Conservation (phyloP, 2,797 vertebrate genomes). For the Sebastolobus altivelis region DNA sequence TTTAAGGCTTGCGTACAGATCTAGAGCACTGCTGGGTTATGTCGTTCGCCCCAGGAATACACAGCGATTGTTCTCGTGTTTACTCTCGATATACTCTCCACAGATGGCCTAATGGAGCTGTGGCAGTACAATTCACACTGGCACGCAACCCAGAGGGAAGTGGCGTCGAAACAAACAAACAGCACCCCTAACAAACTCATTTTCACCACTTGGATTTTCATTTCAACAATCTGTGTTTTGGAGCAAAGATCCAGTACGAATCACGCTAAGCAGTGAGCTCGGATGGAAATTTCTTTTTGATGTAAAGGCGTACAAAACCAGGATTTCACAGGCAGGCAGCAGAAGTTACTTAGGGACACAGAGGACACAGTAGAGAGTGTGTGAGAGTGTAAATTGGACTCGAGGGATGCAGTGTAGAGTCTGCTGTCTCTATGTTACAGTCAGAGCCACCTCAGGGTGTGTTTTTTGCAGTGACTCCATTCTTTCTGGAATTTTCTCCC, state of each 20-base stretch:
- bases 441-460: slow-evolving; percentile 47
- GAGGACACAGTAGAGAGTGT: slow-evolving; percentile 15
- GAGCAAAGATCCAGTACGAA: not conserved
- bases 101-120: slow-evolving; percentile 66
- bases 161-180: slow-evolving; percentile 34
- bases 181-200: slow-evolving; percentile 7
- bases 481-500: slow-evolving; percentile 74
- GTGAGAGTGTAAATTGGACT: slow-evolving; percentile 62
- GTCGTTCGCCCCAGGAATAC: slow-evolving; percentile 64
- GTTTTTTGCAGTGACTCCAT: slow-evolving; percentile 36
- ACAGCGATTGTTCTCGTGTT: slow-evolving; percentile 69
- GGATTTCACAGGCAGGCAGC: slow-evolving; percentile 11
- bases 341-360: slow-evolving; percentile 27
- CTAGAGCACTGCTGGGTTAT: slow-evolving; percentile 41
- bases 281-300: not conserved
- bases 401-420: slow-evolving; percentile 34
- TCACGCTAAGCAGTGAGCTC: not conserved
- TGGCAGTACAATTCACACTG: slow-evolving; percentile 30
- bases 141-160: slow-evolving; percentile 54
- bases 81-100: slow-evolving; percentile 50
- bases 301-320: not conserved
- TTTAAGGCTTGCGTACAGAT: slow-evolving; percentile 28
- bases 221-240: slow-evolving; percentile 7
- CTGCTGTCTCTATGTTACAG: slow-evolving; percentile 27
- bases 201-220: slow-evolving; percentile 17